phyloP scores from a whole-genome alignment of 2,113 vertebrate genomes.

The Cinclus mexicanus region DNA sequence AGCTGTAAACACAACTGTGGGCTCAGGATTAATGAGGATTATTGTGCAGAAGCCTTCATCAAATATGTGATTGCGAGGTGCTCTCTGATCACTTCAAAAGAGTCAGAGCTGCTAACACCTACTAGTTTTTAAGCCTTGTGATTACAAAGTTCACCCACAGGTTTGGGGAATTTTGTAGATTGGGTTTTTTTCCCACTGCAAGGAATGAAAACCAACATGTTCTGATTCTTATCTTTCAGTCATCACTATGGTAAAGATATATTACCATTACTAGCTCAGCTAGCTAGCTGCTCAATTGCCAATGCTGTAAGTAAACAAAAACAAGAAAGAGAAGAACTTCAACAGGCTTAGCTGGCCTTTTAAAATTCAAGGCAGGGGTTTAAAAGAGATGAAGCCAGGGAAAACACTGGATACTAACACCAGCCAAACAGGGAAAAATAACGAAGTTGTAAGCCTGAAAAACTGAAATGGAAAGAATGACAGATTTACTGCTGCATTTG shows the following conservation, averaged over 20 bases:
- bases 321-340: conserved; percentile 36
- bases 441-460: conserved; percentile 49
- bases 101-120: not conserved
- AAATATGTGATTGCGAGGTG: not conserved
- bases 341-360: conserved; percentile 8
- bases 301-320: conserved; percentile 42
- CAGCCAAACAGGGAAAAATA: conserved; percentile 58
- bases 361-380: conserved; percentile 59
- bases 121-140: not conserved
- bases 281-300: conserved; percentile 38
- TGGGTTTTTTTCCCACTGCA: not conserved
- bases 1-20: not conserved
- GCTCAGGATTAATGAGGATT: not conserved
- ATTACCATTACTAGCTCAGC: not conserved
- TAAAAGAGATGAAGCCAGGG: conserved; percentile 55
- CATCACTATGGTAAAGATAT: conserved; percentile 3
- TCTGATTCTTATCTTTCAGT: not conserved
- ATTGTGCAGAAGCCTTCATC: not conserved
- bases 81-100: not conserved
- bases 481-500: conserved; percentile 56
- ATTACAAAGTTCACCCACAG: not conserved
- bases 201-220: conserved; percentile 2
- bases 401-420: conserved; percentile 46
- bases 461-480: conserved; percentile 60
- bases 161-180: not conserved